Base-by-base conservation (phyloP, 2,888 invertebrate genomes). In the Callimorpha dominula region DNA sequence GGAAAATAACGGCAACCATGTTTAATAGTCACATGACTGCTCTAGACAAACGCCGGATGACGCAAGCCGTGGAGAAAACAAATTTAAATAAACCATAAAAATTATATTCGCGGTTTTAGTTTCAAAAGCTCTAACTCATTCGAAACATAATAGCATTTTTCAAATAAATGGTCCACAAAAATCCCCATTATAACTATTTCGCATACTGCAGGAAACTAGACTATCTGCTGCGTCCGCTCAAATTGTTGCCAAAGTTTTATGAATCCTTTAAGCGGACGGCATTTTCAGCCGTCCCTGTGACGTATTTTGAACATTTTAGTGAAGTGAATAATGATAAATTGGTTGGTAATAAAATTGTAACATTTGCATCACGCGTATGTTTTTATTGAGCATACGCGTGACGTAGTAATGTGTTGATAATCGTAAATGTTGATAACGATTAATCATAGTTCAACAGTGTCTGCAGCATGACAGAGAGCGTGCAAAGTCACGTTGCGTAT, bases 61-160 rank as follows among this genome's bases (percentile, higher is more conserved):
- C 94, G 93, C 92, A 91, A 88, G 85, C 73, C 82, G 86, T 79
- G 78, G 77, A 84, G 87, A 83, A 91, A 91, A 89, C 88, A 91
- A 88, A 89, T 92, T 92, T 90, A 91, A 93, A 94, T 91, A 91
- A 90, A 88, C 89, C 87, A 90, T 91, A 90, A 93, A 89, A 92
- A 93, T 91, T 80, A 89, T 88, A 87, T 88, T 83, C 70, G 82
- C 78, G 86, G 85, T 86, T 90, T 87, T 82, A 81, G 86, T 90
- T 90, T 90, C 87, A 88, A 90, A 90, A 89, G 88, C 87, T 84
- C 84, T 78, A 81, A 80, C 86, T 85, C 83, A 87, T 83, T 85
- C 78, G 83, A 83, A 85, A 86, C 73, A 71, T 75, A 85, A 88
- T 84, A 86, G 83, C 88, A 89, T 90, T 88, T 91, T 88, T 91